Base-by-base conservation (phyloP, 1,140 invertebrate genomes). In the Pseudobourletiella spinata region DNA sequence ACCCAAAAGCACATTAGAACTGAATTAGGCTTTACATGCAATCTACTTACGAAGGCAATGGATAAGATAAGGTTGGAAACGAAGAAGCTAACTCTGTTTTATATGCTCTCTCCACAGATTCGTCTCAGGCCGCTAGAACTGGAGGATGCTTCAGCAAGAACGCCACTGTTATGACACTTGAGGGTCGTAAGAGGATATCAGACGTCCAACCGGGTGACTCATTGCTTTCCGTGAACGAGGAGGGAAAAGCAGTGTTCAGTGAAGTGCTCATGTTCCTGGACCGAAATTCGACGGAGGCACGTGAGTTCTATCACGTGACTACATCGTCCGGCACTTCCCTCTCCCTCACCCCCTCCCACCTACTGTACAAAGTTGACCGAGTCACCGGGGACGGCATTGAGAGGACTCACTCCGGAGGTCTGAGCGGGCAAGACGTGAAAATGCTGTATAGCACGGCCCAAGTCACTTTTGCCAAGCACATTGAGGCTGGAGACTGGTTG, bases 201-300 rank as follows among this genome's bases (percentile, higher is more conserved):
- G 77, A 87, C 16, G 67, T 97, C n/a, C 71, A 72, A 50, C 75
- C 87, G 20, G 93, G 93, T 2, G 91, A 96, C 57, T 74, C 77
- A 29, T 83, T 98, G 25, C 80, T 91, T n/a, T 81, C 89, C n/a
- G 73, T 88, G 59, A 82, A 85, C 66, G 67, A 74, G 0, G 63
- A 76, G 20, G 87, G 87, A 2, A 76, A 83, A 48, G 72, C 88
- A 3, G 79, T 84, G 14, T 96, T 83, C 78, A 91, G 87, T 74
- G 84, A 90, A 73, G 88, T 93, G n/a, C 80, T 93, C 52, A 80
- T 90, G 48, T 96, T 95, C 76, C 81, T 98, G 69, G 91, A 97
- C 73, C 81, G 86, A 60, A 82, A 90, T 68, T 76, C 81, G 1
- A 76, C 79, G 4, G 80, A 84, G 55, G 80, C 76, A 39, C 78